Percentiles rank a stretch among this genome's conserved stretches.
Evolutionary conservation across 2,797 vertebrate genomes (phyloP).

Genomic region (Delichon dasypus): DNA sequence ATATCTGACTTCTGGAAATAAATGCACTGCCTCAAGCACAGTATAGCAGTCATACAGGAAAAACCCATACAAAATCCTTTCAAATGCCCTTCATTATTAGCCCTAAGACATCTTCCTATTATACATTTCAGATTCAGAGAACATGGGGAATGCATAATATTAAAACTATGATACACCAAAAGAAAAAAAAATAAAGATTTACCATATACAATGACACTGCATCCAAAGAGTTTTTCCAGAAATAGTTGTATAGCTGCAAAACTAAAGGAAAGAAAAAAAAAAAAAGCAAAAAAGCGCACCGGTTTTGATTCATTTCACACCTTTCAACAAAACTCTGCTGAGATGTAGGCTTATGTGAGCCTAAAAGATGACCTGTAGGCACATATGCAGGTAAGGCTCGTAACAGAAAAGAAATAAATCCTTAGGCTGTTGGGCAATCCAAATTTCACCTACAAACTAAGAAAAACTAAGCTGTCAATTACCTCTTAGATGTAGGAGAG

Average conservation of each 20-base stretch:
- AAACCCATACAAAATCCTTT: not conserved
- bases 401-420: not conserved
- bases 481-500: not conserved
- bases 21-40: not conserved
- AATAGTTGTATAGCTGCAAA: not conserved
- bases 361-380: not conserved
- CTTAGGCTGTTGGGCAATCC: not conserved
- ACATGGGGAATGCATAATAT: not conserved
- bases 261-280: not conserved
- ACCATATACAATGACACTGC: not conserved
- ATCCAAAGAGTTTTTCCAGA: not conserved
- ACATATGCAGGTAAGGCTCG: not conserved
- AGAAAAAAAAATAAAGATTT: not conserved
- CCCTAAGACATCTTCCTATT: not conserved
- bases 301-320: not conserved
- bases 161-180: not conserved
- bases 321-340: not conserved
- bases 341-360: not conserved
- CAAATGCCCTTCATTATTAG: not conserved
- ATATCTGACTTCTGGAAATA: slow-evolving; percentile 14
- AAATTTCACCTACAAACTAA: not conserved
- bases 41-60: not conserved
- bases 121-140: not conserved
- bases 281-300: no score
- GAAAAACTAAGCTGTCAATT: not conserved